These are phyloP conservation scores for Strongylocentrotus purpuratus DNA, from an alignment of 35 echinoderm and acorn worm genomes.

Conservation along the genomic window DNA sequence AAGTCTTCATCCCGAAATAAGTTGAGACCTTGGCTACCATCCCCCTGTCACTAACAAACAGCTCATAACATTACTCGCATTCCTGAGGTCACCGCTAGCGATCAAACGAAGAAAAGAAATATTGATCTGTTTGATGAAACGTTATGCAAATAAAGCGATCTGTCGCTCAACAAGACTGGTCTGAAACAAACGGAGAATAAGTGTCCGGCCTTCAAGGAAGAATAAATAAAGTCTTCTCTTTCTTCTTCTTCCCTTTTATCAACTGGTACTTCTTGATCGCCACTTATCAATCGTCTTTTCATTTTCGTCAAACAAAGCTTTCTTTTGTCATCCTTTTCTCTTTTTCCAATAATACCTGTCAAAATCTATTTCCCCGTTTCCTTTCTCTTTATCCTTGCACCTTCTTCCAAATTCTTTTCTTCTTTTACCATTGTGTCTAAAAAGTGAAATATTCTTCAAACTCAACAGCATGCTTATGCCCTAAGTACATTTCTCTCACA, in stretches of 20 bases:
- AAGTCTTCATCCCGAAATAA: too few species aligned
- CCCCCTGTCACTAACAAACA: not conserved
- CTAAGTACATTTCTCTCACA: too few species aligned
- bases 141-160: slow-evolving; percentile 10
- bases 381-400: not conserved
- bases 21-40: not conserved
- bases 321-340: not conserved
- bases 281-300: not conserved
- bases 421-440: not conserved
- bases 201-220: not conserved
- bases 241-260: not conserved
- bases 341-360: not conserved
- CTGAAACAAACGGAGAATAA: not conserved
- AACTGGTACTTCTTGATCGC: not conserved
- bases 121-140: slow-evolving; percentile 28
- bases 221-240: not conserved
- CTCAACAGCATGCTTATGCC: too few species aligned
- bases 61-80: not conserved
- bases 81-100: not conserved
- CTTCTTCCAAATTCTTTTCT: not conserved
- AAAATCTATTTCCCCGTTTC: not conserved
- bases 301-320: not conserved
- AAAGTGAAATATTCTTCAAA: too few species aligned
- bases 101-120: not conserved
- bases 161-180: not conserved